Percentiles rank a stretch among this genome's conserved stretches.
phyloP scores from a whole-genome alignment of 1,140 invertebrate species.

The Rhopalosiphum padi region DNA sequence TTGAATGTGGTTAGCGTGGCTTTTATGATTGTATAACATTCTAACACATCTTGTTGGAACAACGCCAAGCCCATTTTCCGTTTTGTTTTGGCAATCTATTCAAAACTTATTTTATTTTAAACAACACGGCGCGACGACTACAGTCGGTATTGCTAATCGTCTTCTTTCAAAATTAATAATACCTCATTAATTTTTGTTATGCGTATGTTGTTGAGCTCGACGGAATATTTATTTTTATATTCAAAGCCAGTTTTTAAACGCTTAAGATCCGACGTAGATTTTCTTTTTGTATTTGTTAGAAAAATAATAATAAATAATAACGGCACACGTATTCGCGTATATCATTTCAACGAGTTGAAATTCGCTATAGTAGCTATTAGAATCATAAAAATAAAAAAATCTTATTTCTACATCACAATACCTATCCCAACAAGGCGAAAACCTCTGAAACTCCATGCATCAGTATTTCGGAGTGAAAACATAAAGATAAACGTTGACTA shows the following conservation, averaged over 20 bases:
- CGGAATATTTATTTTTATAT: not conserved
- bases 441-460: too few relatives aligned
- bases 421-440: too few relatives aligned
- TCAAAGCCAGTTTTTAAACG: not conserved
- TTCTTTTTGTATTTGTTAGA: not conserved
- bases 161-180: not conserved
- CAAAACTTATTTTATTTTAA: constrained; percentile 19
- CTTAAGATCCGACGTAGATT: not conserved
- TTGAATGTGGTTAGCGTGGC: not conserved
- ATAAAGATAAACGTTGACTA: not conserved
- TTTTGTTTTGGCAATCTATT: constrained; percentile 38
- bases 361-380: not conserved
- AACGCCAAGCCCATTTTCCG: not conserved
- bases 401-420: not conserved
- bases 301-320: not conserved
- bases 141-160: not conserved
- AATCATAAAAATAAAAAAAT: constrained; percentile 13
- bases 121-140: not conserved
- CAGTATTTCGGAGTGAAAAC: not conserved
- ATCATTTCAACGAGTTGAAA: not conserved
- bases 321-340: not conserved
- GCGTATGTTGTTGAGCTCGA: not conserved
- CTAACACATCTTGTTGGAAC: not conserved
- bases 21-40: not conserved
- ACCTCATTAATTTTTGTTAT: constrained; percentile 4